Percentiles rank a stretch among this genome's conserved stretches.
phyloP scores from a whole-genome alignment of 2,888 invertebrate genomes.

The Thelaira solivaga region DNA sequence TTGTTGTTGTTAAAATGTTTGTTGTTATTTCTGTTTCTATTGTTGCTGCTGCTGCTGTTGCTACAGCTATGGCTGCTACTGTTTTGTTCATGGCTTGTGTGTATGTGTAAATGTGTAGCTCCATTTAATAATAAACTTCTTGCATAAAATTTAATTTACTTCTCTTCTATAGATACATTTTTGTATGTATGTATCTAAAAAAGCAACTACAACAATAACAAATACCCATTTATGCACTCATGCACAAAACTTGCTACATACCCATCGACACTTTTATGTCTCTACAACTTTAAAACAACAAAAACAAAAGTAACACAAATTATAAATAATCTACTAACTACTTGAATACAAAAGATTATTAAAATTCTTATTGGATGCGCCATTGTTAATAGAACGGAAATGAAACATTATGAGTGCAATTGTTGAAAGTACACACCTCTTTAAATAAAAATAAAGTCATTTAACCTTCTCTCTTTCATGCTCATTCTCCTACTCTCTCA shows the following conservation, averaged over 20 bases:
- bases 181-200: too few species aligned
- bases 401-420: conserved; percentile 49
- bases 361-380: conserved; percentile 62
- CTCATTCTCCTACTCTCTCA: background rate
- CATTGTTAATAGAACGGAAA: conserved; percentile 53
- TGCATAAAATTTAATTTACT: conserved; percentile 74
- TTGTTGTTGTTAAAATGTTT: conserved; percentile 18
- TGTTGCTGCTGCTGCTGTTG: conserved; percentile 21
- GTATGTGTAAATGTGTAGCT: conserved; percentile 65
- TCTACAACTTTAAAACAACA: too few species aligned
- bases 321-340: conserved; percentile 35
- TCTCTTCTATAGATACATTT: conserved; percentile 59
- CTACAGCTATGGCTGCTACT: conserved; percentile 15
- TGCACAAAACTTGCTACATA: conserved; percentile 59
- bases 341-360: conserved; percentile 36
- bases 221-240: conserved; percentile 25
- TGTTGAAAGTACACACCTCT: conserved; percentile 46
- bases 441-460: background rate
- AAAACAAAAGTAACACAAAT: conserved; percentile 7
- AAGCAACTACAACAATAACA: conserved; percentile 18
- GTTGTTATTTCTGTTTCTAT: conserved; percentile 12
- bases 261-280: conserved; percentile 2
- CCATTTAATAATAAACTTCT: conserved; percentile 75
- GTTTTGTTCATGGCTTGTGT: conserved; percentile 39
- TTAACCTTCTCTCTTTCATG: conserved; percentile 13